A percentile compares a stretch with the other conserved stretches of the same genome.
phyloP scores from a whole-genome alignment of 2,888 invertebrate species.

The Hyposoter didymator region DNA sequence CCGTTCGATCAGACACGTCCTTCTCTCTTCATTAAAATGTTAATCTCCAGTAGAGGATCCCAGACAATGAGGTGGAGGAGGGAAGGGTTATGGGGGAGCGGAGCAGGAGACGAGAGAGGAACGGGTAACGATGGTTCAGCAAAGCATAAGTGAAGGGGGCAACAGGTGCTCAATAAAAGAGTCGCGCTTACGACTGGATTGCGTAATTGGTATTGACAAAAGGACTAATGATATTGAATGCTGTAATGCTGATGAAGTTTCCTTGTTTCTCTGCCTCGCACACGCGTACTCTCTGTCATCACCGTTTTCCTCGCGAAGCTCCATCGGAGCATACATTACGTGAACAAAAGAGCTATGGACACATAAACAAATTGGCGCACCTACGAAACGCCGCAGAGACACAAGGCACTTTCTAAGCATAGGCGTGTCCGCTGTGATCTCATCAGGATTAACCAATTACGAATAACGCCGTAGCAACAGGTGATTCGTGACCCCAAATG shows the following conservation, averaged over 20 bases:
- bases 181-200: slow-evolving; percentile 57
- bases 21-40: slow-evolving; percentile 73
- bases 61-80: slow-evolving; percentile 21
- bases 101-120: slow-evolving; percentile 4
- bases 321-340: slow-evolving; percentile 3
- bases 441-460: slow-evolving; percentile 55
- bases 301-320: slow-evolving; percentile 50
- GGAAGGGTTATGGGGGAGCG: not conserved
- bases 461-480: slow-evolving; percentile 56
- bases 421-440: slow-evolving; percentile 39
- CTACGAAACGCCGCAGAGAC: not conserved
- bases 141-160: slow-evolving; percentile 64
- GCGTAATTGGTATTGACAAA: slow-evolving; percentile 67
- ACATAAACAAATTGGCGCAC: not conserved
- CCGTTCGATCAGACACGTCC: not conserved
- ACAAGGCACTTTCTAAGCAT: slow-evolving; percentile 18
- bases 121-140: not conserved
- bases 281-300: slow-evolving; percentile 8
- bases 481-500: slow-evolving; percentile 20
- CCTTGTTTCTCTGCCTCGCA: slow-evolving; percentile 1
- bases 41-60: slow-evolving; percentile 67
- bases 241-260: slow-evolving; percentile 34
- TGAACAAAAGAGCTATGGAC: not conserved
- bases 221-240: slow-evolving; percentile 65
- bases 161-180: slow-evolving; percentile 75